phyloP scores from a whole-genome alignment of 2,797 vertebrate genomes.

The Xiphorhynchus erythropygius region DNA sequence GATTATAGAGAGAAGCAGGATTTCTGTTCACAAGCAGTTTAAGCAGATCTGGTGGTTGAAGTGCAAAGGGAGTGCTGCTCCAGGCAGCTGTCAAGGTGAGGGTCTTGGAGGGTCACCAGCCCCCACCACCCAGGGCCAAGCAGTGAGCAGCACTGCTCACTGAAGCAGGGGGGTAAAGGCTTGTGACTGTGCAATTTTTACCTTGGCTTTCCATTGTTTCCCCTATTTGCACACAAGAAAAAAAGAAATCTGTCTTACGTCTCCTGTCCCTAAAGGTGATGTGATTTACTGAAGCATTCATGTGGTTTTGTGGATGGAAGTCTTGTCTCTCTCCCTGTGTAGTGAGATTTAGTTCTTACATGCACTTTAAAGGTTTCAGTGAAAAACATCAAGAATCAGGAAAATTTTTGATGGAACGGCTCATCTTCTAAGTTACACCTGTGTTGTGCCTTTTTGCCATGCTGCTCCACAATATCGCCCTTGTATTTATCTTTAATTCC shows the following conservation, averaged over 20 bases:
- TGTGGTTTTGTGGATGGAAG: accelerated
- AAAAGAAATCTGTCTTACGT: accelerated
- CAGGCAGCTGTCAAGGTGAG: neutral
- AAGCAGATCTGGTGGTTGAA: neutral
- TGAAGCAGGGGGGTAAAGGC: neutral
- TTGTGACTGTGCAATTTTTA: neutral
- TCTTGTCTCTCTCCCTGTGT: neutral
- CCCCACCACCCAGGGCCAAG: neutral
- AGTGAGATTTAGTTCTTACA: neutral
- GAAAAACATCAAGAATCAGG: neutral
- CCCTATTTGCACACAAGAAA: neutral
- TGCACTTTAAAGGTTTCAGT: neutral
- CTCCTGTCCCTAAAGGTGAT: neutral
- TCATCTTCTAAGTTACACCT: neutral
- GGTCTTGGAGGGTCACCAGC: neutral
- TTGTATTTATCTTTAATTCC: neutral
- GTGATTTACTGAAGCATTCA: neutral
- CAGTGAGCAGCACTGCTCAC: neutral
- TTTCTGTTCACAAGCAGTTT: neutral
- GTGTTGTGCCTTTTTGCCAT: neutral
- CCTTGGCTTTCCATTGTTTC: neutral
- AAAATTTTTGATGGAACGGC: neutral
- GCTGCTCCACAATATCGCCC: neutral
- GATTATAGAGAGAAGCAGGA: neutral
- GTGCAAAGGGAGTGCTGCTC: neutral